phyloP scores from a whole-genome alignment of 1,140 invertebrate species.

The Hesperophylax magnus region DNA sequence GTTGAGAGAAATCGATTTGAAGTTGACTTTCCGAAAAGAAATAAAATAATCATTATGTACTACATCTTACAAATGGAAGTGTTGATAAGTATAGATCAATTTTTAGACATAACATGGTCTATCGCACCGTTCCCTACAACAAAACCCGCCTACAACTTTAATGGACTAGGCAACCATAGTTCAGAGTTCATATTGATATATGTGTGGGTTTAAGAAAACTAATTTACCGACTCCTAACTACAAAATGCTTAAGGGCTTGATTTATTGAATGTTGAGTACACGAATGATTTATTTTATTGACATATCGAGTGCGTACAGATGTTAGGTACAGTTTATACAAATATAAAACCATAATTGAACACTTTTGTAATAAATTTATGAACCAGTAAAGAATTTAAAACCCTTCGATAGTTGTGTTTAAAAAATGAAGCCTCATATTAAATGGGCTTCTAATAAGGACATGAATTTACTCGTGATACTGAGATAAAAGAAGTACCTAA shows the following conservation, averaged over 20 bases:
- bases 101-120: too few relatives aligned
- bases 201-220: conserved; percentile 3
- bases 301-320: background rate
- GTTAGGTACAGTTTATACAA: background rate
- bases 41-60: too few relatives aligned
- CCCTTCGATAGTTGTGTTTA: too few relatives aligned
- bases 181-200: conserved; percentile 16
- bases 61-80: too few relatives aligned
- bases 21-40: too few relatives aligned
- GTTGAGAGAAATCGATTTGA: too few relatives aligned
- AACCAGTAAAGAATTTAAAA: background rate
- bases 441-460: too few relatives aligned
- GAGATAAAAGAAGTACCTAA: too few relatives aligned
- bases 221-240: background rate
- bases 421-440: too few relatives aligned
- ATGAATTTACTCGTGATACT: too few relatives aligned
- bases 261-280: conserved; percentile 7
- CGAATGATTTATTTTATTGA: background rate
- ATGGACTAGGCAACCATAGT: background rate
- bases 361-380: background rate
- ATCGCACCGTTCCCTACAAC: background rate
- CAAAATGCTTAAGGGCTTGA: background rate
- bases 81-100: too few relatives aligned
- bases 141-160: background rate
- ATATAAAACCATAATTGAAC: background rate